A percentile compares a stretch with the other conserved stretches of the same genome.
These are phyloP conservation scores for Gallinago solitaria DNA, from an alignment of 2,797 vertebrate genomes.

Conservation along the genomic window DNA sequence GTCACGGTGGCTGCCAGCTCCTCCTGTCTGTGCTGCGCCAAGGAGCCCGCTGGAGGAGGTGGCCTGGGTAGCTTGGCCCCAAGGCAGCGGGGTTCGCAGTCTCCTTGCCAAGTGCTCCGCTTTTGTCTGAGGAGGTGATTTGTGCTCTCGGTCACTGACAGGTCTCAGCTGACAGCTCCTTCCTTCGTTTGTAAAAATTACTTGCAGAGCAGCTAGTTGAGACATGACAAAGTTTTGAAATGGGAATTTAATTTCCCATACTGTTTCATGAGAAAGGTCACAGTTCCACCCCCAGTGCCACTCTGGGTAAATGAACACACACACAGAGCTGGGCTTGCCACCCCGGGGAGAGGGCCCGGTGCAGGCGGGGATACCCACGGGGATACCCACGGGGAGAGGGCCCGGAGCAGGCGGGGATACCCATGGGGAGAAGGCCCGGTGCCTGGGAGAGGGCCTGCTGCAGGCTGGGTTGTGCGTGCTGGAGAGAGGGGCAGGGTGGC, in stretches of 20 bases:
- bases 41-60: not conserved
- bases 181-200: slow-evolving; percentile 58
- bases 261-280: slow-evolving; percentile 51
- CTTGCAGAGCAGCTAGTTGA: slow-evolving; percentile 68
- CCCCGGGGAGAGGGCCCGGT: too few relatives aligned
- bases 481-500: not conserved
- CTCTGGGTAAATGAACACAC: slow-evolving; percentile 4
- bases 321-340: not conserved
- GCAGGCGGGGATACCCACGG: not conserved
- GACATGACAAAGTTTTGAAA: slow-evolving; percentile 73
- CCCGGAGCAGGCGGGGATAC: not conserved
- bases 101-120: not conserved
- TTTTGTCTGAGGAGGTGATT: slow-evolving; percentile 57
- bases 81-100: not conserved
- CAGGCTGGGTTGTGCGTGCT: too few relatives aligned
- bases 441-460: too few relatives aligned
- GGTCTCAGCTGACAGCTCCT: slow-evolving; percentile 65
- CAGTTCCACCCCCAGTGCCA: slow-evolving; percentile 3
- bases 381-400: not conserved
- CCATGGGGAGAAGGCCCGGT: too few relatives aligned
- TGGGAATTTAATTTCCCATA: slow-evolving; percentile 28
- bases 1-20: not conserved
- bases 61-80: slow-evolving; percentile 10
- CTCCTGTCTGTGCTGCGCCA: not conserved
- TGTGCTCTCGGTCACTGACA: slow-evolving; percentile 62